A percentile compares a stretch with the other conserved stretches of the same genome.
Evolutionary conservation across 2,113 vertebrate genomes (phyloP).

Genomic region (Xenus cinereus): DNA sequence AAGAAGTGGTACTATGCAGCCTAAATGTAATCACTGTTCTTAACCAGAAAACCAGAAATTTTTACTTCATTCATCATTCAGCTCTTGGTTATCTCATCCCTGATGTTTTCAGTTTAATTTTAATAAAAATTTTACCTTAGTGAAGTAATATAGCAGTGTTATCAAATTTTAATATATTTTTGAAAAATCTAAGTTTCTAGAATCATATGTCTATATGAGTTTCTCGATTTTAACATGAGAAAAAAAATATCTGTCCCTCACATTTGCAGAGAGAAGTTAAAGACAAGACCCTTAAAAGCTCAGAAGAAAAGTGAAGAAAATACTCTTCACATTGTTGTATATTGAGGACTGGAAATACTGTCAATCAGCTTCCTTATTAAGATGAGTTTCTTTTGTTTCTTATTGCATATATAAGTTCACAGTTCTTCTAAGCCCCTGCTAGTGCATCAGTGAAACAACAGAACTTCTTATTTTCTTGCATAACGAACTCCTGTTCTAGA

Average conservation of each 20-base stretch:
- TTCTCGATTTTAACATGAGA: background rate
- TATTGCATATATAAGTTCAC: background rate
- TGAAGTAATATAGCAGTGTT: background rate
- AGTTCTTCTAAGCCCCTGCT: background rate
- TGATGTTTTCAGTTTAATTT: background rate
- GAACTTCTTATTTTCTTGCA: background rate
- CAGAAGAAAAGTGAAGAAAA: background rate
- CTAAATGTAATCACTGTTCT: background rate
- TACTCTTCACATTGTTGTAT: background rate
- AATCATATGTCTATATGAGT: background rate
- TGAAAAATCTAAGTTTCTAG: background rate
- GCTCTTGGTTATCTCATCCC: background rate
- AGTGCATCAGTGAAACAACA: background rate
- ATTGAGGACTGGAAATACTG: background rate
- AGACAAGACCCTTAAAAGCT: background rate
- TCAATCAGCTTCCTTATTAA: background rate
- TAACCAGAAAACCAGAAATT: background rate
- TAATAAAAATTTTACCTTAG: background rate
- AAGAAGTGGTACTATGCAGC: background rate
- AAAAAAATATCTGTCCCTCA: background rate
- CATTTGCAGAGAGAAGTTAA: background rate
- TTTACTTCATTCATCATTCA: slow-evolving; percentile 3
- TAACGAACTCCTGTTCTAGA: background rate
- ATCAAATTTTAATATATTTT: background rate
- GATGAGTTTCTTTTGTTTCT: background rate